Base-by-base conservation (phyloP, 2,797 vertebrate species). In the Pseudomugil tenellus region DNA sequence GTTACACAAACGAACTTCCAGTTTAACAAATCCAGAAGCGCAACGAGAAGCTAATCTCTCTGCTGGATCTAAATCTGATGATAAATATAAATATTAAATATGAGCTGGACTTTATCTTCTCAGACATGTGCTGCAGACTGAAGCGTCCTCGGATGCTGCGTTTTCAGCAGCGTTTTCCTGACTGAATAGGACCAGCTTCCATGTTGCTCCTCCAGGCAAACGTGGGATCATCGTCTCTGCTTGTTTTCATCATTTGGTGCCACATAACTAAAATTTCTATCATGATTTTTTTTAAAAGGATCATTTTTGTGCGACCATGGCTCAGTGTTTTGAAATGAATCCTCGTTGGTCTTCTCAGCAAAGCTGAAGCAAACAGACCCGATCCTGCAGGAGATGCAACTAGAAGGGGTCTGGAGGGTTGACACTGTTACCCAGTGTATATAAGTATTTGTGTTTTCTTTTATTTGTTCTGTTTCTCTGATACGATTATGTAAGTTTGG, bases 341-440 rank as follows among this genome's bases (percentile, higher is more conserved):
- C 14, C 51, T 17, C 2, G 13, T 41, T 11, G n/a, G 64, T 64
- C 26, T 58, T 72, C 60, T 46, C 43, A 46, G 43, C 43, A 46
- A 46, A 46, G 43, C 43, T 46, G 43, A 21, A 46, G 9, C 43
- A 21, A 41, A 46, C 43, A 34, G 56, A 26, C 0, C 17, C 0
- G 59, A 67, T 23, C 34, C 35, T 2, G 28, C 61, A n/a, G 25
- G 49, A 74, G 66, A 59, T 29, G 0, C 49, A 34, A 0, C 17
- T 32, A 11, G 37, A 6, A 34, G 58, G 79, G 3, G 69, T 87
- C 85, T 87, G 89, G 81, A 83, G 71, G 88, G 84, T 87, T 89
- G 89, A 89, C 81, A 67, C 23, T 73, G 86, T 76, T 89, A 79
- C 82, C 88, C 86, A 88, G 87, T 93, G 92, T 93, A 92, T 84